These are phyloP conservation scores for Cheilosia variabilis DNA, from an alignment of 2,888 invertebrate species.

Conservation along the genomic window DNA sequence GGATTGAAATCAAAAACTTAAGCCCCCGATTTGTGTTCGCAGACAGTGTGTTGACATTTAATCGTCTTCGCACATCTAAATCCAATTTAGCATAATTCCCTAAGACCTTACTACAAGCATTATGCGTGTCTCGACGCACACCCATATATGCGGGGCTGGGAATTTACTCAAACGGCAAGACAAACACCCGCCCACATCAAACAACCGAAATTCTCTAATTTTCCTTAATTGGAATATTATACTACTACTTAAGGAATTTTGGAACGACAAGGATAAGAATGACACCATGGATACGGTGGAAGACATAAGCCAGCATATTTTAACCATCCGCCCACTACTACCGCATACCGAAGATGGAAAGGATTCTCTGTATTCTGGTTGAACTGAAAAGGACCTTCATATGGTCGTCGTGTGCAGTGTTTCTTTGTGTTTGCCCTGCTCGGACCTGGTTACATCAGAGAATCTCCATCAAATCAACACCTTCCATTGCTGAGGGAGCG, in stretches of 20 bases:
- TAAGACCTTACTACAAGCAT: slow-evolving; percentile 15
- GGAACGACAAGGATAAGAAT: slow-evolving; percentile 41
- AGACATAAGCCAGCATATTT: slow-evolving; percentile 49
- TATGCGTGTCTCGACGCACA: slow-evolving; percentile 19
- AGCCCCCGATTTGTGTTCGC: slow-evolving; percentile 2
- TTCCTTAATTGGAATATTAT: slow-evolving; percentile 68
- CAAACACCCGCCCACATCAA: slow-evolving; percentile 34
- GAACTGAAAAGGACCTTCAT: slow-evolving; percentile 32
- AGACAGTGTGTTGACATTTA: slow-evolving; percentile 40
- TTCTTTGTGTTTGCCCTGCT: slow-evolving; percentile 21
- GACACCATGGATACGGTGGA: slow-evolving; percentile 22
- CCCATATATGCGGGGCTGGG: background rate
- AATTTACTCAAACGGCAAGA: background rate
- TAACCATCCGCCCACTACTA: slow-evolving; percentile 9
- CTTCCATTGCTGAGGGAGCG: slow-evolving; percentile 22
- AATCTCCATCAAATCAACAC: slow-evolving; percentile 59
- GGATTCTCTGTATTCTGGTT: slow-evolving; percentile 31
- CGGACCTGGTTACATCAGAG: slow-evolving; percentile 24
- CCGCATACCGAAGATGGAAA: background rate
- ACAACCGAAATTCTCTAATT: slow-evolving; percentile 63
- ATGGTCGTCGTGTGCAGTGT: slow-evolving; percentile 16
- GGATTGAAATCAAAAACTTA: slow-evolving; percentile 9
- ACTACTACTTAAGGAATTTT: slow-evolving; percentile 52
- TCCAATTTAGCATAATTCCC: slow-evolving; percentile 44
- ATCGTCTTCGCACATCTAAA: slow-evolving; percentile 56